These are phyloP conservation scores for Folsomia candida DNA, from an alignment of 2,888 invertebrate genomes.

Conservation along the genomic window DNA sequence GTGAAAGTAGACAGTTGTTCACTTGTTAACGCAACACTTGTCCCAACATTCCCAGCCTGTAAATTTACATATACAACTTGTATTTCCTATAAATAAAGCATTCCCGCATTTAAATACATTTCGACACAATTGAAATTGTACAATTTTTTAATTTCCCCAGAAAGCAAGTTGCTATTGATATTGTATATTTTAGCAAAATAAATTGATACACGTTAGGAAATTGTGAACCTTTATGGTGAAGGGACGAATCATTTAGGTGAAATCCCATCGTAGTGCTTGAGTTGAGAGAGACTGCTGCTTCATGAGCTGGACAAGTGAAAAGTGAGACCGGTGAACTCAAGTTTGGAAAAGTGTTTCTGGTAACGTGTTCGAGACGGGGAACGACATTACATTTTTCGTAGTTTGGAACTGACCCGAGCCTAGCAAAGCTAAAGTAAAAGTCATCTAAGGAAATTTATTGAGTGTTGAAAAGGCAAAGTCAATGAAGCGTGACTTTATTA, in stretches of 20 bases:
- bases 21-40: not conserved
- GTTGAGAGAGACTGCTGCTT: too few relatives aligned
- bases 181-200: too few relatives aligned
- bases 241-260: too few relatives aligned
- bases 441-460: slow-evolving; percentile 10
- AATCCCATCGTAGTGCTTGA: too few relatives aligned
- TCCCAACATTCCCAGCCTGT: not conserved
- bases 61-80: not conserved
- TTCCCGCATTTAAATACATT: too few relatives aligned
- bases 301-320: not conserved
- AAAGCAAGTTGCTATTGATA: too few relatives aligned
- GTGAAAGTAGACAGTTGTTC: not conserved
- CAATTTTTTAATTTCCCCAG: too few relatives aligned
- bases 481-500: slow-evolving; percentile 16
- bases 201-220: too few relatives aligned
- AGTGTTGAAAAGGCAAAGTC: slow-evolving; percentile 12
- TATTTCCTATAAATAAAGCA: not conserved
- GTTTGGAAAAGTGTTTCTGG: not conserved
- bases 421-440: not conserved
- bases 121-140: too few relatives aligned
- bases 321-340: not conserved
- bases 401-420: not conserved
- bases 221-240: too few relatives aligned
- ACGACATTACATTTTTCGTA: not conserved
- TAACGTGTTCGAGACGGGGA: not conserved